phyloP scores from a whole-genome alignment of 2,797 vertebrate genomes.

The Varecia variegata region DNA sequence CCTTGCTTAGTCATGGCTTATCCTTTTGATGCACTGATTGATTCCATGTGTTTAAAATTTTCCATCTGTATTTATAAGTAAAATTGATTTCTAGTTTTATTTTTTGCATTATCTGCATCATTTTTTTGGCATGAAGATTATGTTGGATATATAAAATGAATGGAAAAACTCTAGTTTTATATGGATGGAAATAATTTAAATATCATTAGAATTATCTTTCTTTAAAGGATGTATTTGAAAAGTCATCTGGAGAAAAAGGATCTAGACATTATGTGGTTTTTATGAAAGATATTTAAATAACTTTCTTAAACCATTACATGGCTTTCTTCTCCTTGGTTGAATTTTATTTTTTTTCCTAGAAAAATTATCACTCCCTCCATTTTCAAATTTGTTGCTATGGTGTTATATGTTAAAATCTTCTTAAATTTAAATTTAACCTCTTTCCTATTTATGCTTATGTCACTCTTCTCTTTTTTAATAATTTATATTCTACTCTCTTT shows the following conservation, averaged over 20 bases:
- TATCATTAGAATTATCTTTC: neutral
- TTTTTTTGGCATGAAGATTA: neutral
- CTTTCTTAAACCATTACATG: neutral
- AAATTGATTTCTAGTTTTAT: conserved; percentile 21
- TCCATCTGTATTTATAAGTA: conserved; percentile 45
- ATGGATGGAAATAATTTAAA: neutral
- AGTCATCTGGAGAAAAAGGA: neutral
- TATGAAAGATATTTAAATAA: conserved; percentile 21
- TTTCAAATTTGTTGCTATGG: conserved; percentile 31
- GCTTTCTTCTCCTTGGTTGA: neutral
- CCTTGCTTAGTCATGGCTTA: conserved; percentile 53
- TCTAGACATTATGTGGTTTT: neutral
- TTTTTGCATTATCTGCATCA: conserved; percentile 18
- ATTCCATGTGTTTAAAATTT: conserved; percentile 52
- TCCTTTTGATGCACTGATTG: conserved; percentile 35
- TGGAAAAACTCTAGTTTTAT: conserved; percentile 20
- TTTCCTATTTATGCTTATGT: neutral
- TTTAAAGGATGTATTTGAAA: neutral
- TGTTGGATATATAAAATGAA: conserved; percentile 13
- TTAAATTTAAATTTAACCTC: conserved; percentile 48
- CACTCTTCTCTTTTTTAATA: conserved; percentile 16
- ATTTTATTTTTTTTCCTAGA: neutral
- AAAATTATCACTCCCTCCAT: neutral
- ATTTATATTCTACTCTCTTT: conserved; percentile 20
- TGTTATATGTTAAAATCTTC: neutral